Percentiles rank a stretch among this genome's conserved stretches.
Evolutionary conservation across 2,797 vertebrate genomes (phyloP).

Genomic region (Arremon brunneinucha): DNA sequence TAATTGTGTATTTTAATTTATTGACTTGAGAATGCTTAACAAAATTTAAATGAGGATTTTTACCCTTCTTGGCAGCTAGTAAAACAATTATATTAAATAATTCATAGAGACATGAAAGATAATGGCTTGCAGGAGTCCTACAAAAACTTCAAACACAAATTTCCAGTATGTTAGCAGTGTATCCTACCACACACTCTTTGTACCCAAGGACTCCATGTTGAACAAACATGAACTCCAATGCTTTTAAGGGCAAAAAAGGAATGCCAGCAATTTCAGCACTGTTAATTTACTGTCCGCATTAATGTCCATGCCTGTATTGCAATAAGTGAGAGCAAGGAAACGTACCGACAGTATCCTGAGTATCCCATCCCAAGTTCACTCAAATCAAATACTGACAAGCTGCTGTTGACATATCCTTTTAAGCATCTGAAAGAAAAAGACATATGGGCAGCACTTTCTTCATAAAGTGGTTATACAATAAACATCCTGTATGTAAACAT

Average conservation of each 20-base stretch:
- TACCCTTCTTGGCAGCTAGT: not conserved
- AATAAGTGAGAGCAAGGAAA: fast-evolving
- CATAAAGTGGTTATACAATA: not conserved
- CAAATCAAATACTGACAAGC: slow-evolving; percentile 93
- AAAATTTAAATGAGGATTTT: not conserved
- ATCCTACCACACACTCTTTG: not conserved
- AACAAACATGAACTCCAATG: not conserved
- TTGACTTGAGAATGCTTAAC: not conserved
- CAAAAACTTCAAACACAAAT: not conserved
- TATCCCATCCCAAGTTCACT: slow-evolving; percentile 82
- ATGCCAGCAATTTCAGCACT: not conserved
- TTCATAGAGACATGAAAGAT: not conserved
- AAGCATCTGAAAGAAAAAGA: slow-evolving; percentile 83
- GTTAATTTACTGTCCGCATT: not conserved
- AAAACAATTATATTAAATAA: not conserved
- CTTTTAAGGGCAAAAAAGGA: not conserved
- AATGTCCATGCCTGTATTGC: not conserved
- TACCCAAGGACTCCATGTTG: not conserved
- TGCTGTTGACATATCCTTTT: slow-evolving; percentile 94
- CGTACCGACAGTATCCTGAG: slow-evolving; percentile 85
- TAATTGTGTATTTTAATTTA: not conserved
- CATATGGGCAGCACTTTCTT: not conserved
- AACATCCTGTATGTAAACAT: not conserved
- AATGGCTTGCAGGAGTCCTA: not conserved
- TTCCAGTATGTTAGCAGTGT: not conserved